phyloP scores from a whole-genome alignment of 1,140 invertebrate genomes.

The Frieseomelitta varia region DNA sequence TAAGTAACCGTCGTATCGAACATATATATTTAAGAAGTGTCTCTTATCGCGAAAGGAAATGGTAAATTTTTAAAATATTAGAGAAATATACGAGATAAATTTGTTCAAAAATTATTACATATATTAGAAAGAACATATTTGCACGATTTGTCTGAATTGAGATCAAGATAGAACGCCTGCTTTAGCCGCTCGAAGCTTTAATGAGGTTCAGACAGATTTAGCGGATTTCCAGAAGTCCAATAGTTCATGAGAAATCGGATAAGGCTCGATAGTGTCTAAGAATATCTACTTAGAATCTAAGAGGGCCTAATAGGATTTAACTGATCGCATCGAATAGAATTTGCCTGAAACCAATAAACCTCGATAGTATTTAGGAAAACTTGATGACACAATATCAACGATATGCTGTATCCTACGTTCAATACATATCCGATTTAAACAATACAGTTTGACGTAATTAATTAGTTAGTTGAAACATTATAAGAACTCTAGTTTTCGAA shows the following conservation, averaged over 20 bases:
- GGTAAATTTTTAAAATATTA: neutral
- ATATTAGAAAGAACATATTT: neutral
- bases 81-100: neutral
- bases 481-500: too few relatives aligned
- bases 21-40: too few relatives aligned
- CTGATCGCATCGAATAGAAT: neutral
- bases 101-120: neutral
- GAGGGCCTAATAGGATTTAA: neutral
- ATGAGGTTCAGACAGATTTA: neutral
- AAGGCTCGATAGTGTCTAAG: neutral
- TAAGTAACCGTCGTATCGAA: too few relatives aligned
- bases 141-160: neutral
- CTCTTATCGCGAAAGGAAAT: too few relatives aligned
- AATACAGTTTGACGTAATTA: neutral
- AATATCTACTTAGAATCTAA: constrained; percentile 11
- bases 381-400: neutral
- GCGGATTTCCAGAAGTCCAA: neutral
- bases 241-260: neutral
- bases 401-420: too few relatives aligned
- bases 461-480: too few relatives aligned
- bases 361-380: neutral
- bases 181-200: neutral
- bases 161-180: neutral
- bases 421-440: neutral
- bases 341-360: neutral